Evolutionary conservation across 1,140 invertebrate genomes (phyloP), one percentile per base, ranked within the genome.

Genomic region (Diorhabda carinulata): DNA sequence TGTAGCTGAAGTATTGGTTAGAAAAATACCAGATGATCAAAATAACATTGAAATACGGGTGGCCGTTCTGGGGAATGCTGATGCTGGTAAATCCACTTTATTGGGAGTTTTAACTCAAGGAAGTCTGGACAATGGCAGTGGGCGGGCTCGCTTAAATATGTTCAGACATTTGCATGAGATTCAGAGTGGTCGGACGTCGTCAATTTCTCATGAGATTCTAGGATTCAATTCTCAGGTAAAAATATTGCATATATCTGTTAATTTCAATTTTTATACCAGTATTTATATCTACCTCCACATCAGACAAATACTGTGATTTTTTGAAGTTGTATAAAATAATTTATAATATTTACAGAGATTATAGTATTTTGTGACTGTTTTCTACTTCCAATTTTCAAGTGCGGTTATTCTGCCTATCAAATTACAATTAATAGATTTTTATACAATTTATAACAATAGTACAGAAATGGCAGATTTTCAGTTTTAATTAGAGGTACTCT

Each of bases 161-260:
- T 96, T 99, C 80, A 83, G 97, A 7, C 97, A 99, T 81, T 84
- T 97, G 71, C 98, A 99, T 82, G 98, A 99, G 82, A 94, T 99
- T 73, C 93, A 95, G 81, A 93, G 94, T 47, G 98, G 98, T 6
- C 86, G 96, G 71, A 99, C 98, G 0, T 97, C 95, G 2, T 97
- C 95, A 8, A 96, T 99, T 70, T 96, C 94, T 70, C 94, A 98
- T 79, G 97, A 99, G 84, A 95, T 98, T 70, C 87, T 99, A 10
- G 97, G 97, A 4, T 99, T 99, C 80, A 92, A 96, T 83, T 86
- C 87, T 4, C 83, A 91, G 77, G 90, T 77, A 70, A n/a, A 72
- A 57, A 64, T 69, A 61, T 61, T 47, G 25, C 25, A 25, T 25
- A 25, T 25, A 25, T 25, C 25, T 25, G 25, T 25, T 25, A 0